Evolutionary conservation across 1,140 invertebrate genomes (phyloP), one percentile per base, ranked within the genome.

Genomic region (Tetramorium simillimum): DNA sequence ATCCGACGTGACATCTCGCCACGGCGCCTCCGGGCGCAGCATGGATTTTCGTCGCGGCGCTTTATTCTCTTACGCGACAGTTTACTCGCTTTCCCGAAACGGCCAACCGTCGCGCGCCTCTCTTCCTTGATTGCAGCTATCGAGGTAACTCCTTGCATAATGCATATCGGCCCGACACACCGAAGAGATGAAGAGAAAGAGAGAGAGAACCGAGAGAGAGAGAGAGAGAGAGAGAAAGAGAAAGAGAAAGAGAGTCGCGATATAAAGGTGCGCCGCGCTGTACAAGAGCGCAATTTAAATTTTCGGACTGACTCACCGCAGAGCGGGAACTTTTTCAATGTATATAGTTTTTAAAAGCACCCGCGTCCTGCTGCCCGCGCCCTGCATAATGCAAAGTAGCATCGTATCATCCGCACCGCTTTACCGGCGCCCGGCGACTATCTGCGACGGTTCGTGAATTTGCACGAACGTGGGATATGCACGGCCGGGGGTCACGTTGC

Each of bases 261-360:
- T 62, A 73, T 82, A 88, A 91, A 89, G 85, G 81, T 67, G 76
- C 46, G 78, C 40, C 28, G 40, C 69, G 72, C 40, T 69, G 43
- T 85, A 85, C 85, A 60, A 85, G 56, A 84, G 76, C 58, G 90
- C 90, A 91, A 93, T 93, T 92, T 91, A 91, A 92, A 93, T 92
- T 92, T 89, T 92, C 53, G 90, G 80, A 85, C 89, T 69, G 73
- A 58, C 69, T 87, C 62, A 49, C 56, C 78, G 62, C 67, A 33
- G 84, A 21, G 58, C 67, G 86, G 53, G 18, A 93, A 92, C 85
- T 93, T 92, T 92, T 92, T 92, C 89, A 92, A 92, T 91, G 91
- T 91, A 89, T 91, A 89, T 73, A 90, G 70, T 91, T 92, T 75
- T 92, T 91, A 90, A 92, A 91, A 92, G 85, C 69, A 33, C 77